Evolutionary conservation across 2,888 invertebrate species (phyloP), one percentile per base, ranked within the genome.

Genomic region (Acronicta psi): DNA sequence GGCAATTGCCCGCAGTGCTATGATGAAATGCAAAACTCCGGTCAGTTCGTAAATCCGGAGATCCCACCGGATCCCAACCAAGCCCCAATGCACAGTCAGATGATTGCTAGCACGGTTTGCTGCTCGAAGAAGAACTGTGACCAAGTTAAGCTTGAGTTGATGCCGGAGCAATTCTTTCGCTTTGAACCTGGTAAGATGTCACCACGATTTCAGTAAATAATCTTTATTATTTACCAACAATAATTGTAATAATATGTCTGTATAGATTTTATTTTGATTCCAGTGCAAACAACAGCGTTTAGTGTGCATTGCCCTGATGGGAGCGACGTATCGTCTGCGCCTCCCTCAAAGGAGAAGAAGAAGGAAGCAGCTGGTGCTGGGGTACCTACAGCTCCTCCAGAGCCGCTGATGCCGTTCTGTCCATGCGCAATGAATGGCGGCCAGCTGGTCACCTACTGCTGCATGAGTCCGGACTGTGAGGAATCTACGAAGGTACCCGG

Each of bases 401-500:
- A 67, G 6, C 49, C 23, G 2, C 42, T 42, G 16, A 5, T 44
- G 10, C 11, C 49, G 1, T 47, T n/a, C 11, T 70, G 67, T n/a
- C 53, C 59, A 0, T 70, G 71, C 23, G 36, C 59, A 0, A 2
- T 64, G 9, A 50, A 29, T 8, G 16, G 36, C 1, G 66, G 50
- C 5, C 67, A 70, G n/a, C 37, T 71, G 29, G 47, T 68, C 6
- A 54, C 66, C 4, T 65, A 70, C 6, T 68, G 68, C 38, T 68
- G 68, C 38, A 25, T 18, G 2, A 54, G 71, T 0, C 53, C 47
- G 1, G 47, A 68, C 34, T 68, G 68, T 17, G 68, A 71, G 7
- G 66, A 65, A 2, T 8, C 68, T 0, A 17, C 68, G 0, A 68
- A 71, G 29, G 54, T 68, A 7, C 53, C 47, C 2, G 41, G 18